Evolutionary conservation across 2,888 invertebrate genomes (phyloP).

Genomic region (Xanthia icteritia): DNA sequence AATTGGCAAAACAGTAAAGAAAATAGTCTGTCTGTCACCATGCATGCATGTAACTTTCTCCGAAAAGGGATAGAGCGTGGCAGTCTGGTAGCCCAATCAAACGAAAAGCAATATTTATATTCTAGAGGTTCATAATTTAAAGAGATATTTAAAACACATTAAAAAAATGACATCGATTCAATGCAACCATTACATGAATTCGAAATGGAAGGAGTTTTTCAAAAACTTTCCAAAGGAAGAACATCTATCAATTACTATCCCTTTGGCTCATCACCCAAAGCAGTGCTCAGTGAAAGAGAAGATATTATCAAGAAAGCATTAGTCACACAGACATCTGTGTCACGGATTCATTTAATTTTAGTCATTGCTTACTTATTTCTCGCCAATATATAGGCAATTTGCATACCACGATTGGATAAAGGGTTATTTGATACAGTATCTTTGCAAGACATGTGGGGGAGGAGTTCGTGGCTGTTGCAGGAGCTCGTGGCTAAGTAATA

Average conservation of each 20-base stretch:
- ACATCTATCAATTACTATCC: background rate
- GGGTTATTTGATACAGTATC: background rate
- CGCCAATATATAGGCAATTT: slow-evolving; percentile 11
- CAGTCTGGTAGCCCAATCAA: background rate
- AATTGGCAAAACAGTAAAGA: slow-evolving; percentile 30
- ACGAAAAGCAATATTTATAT: background rate
- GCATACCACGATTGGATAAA: background rate
- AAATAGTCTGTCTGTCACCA: slow-evolving; percentile 3
- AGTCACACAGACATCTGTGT: background rate
- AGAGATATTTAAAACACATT: background rate
- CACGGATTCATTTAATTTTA: background rate
- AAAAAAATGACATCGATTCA: background rate
- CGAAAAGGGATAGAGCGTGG: background rate
- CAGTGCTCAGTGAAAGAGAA: background rate
- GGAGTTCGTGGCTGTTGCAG: too few species aligned
- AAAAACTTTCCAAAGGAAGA: background rate
- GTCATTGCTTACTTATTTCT: background rate
- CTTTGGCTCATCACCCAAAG: background rate
- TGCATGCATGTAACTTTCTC: background rate
- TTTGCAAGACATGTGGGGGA: background rate
- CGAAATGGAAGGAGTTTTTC: background rate
- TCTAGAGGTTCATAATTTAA: background rate
- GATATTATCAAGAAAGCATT: background rate
- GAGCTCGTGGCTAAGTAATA: too few species aligned
- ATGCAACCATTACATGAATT: too few species aligned